Evolutionary conservation across 2,888 invertebrate species (phyloP).

Genomic region (Parasteatoda lunata): DNA sequence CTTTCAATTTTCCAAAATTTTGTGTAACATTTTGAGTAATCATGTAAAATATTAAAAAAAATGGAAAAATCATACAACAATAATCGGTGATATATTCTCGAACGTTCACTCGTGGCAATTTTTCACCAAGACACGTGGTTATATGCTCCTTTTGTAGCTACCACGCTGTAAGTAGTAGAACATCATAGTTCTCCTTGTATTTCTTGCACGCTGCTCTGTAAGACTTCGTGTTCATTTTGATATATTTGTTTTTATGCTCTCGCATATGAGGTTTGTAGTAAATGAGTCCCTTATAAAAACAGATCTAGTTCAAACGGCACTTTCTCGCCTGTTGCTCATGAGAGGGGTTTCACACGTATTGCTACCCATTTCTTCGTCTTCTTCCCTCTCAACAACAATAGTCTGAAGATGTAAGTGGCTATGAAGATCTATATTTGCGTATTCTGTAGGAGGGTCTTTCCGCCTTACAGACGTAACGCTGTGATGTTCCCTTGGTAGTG

Average conservation of each 20-base stretch:
- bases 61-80: too few relatives aligned
- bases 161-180: too few relatives aligned
- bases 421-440: slow-evolving; percentile 66
- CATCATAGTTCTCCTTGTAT: too few relatives aligned
- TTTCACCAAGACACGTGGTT: too few relatives aligned
- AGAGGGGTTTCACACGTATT: slow-evolving; percentile 66
- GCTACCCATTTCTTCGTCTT: slow-evolving; percentile 60
- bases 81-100: too few relatives aligned
- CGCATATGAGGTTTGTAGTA: background rate
- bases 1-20: too few relatives aligned
- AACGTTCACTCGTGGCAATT: too few relatives aligned
- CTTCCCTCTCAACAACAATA: slow-evolving; percentile 61
- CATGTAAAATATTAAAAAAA: too few relatives aligned
- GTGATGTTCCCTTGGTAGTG: slow-evolving; percentile 61
- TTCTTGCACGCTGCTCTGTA: background rate
- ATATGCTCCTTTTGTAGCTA: too few relatives aligned
- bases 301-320: slow-evolving; percentile 53
- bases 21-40: too few relatives aligned
- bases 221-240: background rate
- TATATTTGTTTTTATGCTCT: background rate
- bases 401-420: slow-evolving; percentile 65
- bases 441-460: slow-evolving; percentile 64
- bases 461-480: slow-evolving; percentile 50
- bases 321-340: slow-evolving; percentile 64
- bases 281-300: background rate